Base-by-base conservation (phyloP, 1,140 invertebrate genomes). In the Sycophaga agraensis region DNA sequence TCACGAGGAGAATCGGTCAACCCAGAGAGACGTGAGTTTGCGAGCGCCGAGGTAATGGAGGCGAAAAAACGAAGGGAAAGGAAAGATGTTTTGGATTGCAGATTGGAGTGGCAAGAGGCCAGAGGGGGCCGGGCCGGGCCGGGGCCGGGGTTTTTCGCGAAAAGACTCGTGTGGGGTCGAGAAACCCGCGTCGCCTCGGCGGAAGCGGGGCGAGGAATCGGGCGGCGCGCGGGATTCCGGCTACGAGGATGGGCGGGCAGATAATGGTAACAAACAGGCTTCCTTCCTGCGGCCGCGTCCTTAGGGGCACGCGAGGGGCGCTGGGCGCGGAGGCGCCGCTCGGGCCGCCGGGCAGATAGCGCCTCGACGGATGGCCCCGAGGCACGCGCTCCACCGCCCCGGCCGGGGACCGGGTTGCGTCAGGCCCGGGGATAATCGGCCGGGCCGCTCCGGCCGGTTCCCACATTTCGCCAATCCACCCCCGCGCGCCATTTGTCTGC, bases 401-500 rank as follows among this genome's bases (percentile, higher is more conserved):
- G n/a, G n/a, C 59, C 70, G 70, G 69, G 75, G 72, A 73, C 75
- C 75, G 75, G 73, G 28, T 11, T 11, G 5, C 11, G 5, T 11
- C 28, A n/a, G n/a, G 11, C 28, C 28, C 11, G 5, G 28, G 28
- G 49, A 60, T 60, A 60, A 60, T 60, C 58, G 49, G 12, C 50
- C 49, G 48, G 45, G 28, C 48, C 45, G 53, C 53, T 60, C 58
- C 37, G 40, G 7, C 37, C 66, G 72, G 76, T 78, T 79, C 77
- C 75, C 76, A 79, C 77, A 79, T 78, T 73, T 73, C 71, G 71
- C 70, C 68, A 67, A 70, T 66, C 76, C 79, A 81, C 79, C 79
- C 79, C 76, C 79, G 78, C 77, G 16, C 37, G 19, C 43, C 17
- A 54, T 56, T 51, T 39, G 22, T 40, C 19, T 51, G 43, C 19